phyloP scores from a whole-genome alignment of 2,113 vertebrate genomes.

The Ancistrus triradiatus region DNA sequence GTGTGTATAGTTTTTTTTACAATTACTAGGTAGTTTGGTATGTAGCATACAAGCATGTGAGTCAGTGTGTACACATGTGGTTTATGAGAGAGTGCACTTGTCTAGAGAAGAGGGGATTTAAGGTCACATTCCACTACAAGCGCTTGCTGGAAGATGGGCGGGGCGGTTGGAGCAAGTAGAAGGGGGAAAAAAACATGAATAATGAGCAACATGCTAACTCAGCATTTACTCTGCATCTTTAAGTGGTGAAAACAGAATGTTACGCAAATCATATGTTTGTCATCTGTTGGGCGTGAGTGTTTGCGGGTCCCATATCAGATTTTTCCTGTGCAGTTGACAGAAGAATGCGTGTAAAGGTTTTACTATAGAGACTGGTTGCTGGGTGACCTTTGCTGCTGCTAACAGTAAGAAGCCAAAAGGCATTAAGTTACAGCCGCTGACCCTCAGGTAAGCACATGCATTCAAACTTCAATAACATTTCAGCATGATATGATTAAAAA shows the following conservation, averaged over 20 bases:
- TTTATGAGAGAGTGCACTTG: slow-evolving; percentile 5
- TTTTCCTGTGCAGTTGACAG: slow-evolving; percentile 36
- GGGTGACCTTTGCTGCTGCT: slow-evolving; percentile 42
- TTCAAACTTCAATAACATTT: too few relatives aligned
- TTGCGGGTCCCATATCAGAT: slow-evolving; percentile 9
- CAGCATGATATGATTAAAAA: neutral
- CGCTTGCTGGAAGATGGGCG: slow-evolving; percentile 50
- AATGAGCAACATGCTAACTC: slow-evolving; percentile 2
- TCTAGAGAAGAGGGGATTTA: slow-evolving; percentile 51
- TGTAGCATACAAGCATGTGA: neutral
- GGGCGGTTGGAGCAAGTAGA: slow-evolving; percentile 59
- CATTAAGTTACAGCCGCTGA: slow-evolving; percentile 7
- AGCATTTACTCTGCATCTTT: neutral
- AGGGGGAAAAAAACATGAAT: slow-evolving; percentile 37
- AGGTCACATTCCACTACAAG: slow-evolving; percentile 59
- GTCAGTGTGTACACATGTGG: slow-evolving; percentile 25
- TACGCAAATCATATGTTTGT: too few relatives aligned
- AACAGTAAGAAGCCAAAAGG: slow-evolving; percentile 36
- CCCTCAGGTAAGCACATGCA: neutral
- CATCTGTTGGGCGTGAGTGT: neutral
- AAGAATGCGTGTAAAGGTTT: slow-evolving; percentile 34
- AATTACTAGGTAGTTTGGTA: too few relatives aligned
- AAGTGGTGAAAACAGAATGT: neutral
- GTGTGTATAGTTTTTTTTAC: too few relatives aligned
- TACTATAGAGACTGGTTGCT: slow-evolving; percentile 43